Conservation (phyloP, 2,797 vertebrate species). For the Poecile montanus region DNA sequence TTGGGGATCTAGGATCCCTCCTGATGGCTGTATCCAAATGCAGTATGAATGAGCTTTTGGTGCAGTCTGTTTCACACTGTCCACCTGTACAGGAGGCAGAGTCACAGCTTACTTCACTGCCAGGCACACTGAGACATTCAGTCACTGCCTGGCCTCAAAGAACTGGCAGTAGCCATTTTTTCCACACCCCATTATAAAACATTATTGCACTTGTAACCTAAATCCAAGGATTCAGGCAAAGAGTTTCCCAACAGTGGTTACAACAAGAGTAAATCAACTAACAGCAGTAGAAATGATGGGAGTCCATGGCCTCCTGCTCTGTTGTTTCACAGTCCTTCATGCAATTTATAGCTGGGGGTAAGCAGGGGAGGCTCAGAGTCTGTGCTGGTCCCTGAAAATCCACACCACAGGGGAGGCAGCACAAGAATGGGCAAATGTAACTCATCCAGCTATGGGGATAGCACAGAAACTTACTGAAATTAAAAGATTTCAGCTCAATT, state of each 20-base stretch:
- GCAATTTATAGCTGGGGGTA: constrained; percentile 7
- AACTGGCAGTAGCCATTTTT: not conserved
- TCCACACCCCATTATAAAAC: not conserved
- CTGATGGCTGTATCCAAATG: not conserved
- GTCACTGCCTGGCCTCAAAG: not conserved
- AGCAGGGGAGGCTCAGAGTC: not conserved
- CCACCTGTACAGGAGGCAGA: not conserved
- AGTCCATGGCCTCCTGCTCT: not conserved
- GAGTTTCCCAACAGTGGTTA: not conserved
- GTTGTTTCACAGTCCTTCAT: constrained; percentile 1
- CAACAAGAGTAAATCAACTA: not conserved
- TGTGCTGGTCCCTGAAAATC: not conserved
- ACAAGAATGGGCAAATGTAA: not conserved
- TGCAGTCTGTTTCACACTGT: not conserved
- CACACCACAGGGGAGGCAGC: not conserved
- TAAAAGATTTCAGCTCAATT: not conserved
- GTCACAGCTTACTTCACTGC: not conserved
- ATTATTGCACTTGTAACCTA: not conserved
- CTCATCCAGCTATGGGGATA: not conserved
- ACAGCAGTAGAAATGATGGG: constrained; percentile 14
- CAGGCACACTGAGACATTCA: not conserved
- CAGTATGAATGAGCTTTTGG: not conserved
- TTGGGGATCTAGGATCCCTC: not conserved
- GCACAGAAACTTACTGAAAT: constrained; percentile 5
- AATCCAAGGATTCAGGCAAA: not conserved